Evolutionary conservation across 2,888 invertebrate species (phyloP).

Genomic region (Gordius sp.): DNA sequence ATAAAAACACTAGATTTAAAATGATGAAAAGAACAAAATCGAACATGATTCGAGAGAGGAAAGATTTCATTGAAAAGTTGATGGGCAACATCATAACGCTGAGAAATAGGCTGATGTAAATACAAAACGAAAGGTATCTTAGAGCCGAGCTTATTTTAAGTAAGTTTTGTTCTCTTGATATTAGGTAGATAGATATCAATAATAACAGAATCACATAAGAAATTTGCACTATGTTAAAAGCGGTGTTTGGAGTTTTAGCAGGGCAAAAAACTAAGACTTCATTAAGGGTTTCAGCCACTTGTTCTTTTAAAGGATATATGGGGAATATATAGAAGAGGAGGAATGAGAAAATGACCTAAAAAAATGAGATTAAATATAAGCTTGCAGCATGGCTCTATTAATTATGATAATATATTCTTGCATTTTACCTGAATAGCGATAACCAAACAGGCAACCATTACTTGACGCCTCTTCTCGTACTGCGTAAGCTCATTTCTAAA

Average conservation of each 20-base stretch:
- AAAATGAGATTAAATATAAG: neutral
- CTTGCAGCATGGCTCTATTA: too few species aligned
- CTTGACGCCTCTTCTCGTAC: neutral
- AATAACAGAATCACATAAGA: neutral
- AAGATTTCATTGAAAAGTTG: conserved; percentile 11
- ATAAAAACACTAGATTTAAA: neutral
- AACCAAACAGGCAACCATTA: neutral
- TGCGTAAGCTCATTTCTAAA: conserved; percentile 2
- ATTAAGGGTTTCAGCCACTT: conserved; percentile 2
- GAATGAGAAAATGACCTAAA: neutral
- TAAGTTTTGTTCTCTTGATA: conserved; percentile 8
- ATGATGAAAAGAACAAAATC: conserved; percentile 7
- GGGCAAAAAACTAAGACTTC: conserved; percentile 7
- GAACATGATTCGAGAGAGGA: conserved; percentile 8
- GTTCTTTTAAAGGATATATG: neutral
- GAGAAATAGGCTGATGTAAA: conserved; percentile 3
- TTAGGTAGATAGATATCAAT: neutral
- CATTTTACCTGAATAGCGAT: conserved; percentile 1
- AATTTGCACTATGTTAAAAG: conserved; percentile 10
- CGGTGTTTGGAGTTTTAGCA: neutral
- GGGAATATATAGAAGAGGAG: neutral
- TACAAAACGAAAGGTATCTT: neutral
- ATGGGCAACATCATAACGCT: conserved; percentile 11
- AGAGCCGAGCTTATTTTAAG: conserved; percentile 7
- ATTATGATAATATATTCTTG: neutral